Conservation (phyloP, 2,888 invertebrate species). For the Melitaea athalia region DNA sequence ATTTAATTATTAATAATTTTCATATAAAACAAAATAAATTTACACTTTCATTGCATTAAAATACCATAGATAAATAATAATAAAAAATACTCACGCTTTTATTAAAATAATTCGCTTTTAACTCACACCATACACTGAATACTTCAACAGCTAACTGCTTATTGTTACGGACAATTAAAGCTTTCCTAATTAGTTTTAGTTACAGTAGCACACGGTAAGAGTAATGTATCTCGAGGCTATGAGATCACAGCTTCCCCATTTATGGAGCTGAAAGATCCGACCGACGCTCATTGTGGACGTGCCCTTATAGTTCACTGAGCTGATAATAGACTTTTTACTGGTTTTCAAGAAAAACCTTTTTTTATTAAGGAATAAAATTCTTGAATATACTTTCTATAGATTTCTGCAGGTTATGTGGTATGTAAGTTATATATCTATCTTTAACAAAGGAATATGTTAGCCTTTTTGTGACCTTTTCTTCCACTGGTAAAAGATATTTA, state of each 20-base stretch:
- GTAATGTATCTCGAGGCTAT: slow-evolving; percentile 27
- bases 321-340: not conserved
- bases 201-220: slow-evolving; percentile 34
- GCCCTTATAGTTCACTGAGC: not conserved
- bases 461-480: too few relatives aligned
- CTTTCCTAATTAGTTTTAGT: slow-evolving; percentile 47
- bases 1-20: too few relatives aligned
- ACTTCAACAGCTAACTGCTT: slow-evolving; percentile 43
- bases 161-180: slow-evolving; percentile 49
- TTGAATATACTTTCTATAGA: too few relatives aligned
- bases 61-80: not conserved
- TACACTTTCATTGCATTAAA: not conserved
- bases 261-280: slow-evolving; percentile 26
- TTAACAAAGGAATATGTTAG: too few relatives aligned
- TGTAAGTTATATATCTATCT: too few relatives aligned
- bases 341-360: not conserved
- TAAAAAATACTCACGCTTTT: not conserved
- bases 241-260: slow-evolving; percentile 21
- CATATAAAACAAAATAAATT: not conserved
- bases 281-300: slow-evolving; percentile 23
- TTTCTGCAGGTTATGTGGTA: too few relatives aligned
- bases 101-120: slow-evolving; percentile 6
- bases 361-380: too few relatives aligned
- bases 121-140: slow-evolving; percentile 29
- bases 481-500: too few relatives aligned